Conservation (phyloP, 2,888 invertebrate genomes). For the Andrena camellia region DNA sequence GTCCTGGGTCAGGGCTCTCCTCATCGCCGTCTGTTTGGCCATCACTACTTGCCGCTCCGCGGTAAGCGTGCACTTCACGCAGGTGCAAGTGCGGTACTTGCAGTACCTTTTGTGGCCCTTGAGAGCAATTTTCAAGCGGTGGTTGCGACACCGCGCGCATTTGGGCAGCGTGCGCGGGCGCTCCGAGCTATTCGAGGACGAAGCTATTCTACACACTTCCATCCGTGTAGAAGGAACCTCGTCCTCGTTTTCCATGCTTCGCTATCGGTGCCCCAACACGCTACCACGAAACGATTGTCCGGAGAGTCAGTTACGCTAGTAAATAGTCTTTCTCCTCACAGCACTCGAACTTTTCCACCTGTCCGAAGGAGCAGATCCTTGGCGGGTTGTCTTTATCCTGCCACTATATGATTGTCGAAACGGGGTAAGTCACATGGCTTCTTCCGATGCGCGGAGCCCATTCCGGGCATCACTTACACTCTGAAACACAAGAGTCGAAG, state of each 20-base stretch:
- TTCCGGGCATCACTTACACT: background rate
- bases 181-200: conserved; percentile 1
- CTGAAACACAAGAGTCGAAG: conserved; percentile 31
- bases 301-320: conserved; percentile 8
- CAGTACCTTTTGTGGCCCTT: conserved; percentile 98
- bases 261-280: conserved; percentile 12
- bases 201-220: too few species aligned
- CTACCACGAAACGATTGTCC: conserved; percentile 2
- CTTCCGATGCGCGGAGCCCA: background rate
- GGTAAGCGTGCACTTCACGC: conserved; percentile 94
- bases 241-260: conserved; percentile 45
- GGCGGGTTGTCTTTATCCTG: background rate
- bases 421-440: background rate
- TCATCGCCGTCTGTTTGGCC: conserved; percentile 94
- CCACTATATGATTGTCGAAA: background rate
- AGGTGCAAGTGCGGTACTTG: conserved; percentile 93
- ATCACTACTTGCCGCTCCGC: conserved; percentile 95
- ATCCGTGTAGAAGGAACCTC: background rate
- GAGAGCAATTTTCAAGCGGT: conserved; percentile 94
- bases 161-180: conserved; percentile 20
- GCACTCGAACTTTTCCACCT: background rate
- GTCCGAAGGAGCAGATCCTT: background rate
- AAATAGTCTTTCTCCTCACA: background rate
- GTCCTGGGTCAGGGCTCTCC: conserved; percentile 94
- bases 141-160: conserved; percentile 92